Conservation (phyloP, 2,797 vertebrate genomes). For the Enteromius argenteus region DNA sequence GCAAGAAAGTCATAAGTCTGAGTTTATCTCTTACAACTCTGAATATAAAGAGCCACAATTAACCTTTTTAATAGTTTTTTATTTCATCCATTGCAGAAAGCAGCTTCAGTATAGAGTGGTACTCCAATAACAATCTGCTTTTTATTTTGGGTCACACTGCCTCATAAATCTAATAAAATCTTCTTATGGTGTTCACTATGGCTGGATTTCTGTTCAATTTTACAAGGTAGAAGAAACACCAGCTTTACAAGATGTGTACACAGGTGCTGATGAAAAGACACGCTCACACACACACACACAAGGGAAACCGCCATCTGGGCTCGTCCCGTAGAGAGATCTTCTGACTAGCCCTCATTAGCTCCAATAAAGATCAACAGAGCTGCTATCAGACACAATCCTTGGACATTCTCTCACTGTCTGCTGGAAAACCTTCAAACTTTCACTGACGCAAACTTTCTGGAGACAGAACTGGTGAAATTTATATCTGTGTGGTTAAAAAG, state of each 20-base stretch:
- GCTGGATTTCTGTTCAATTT: not conserved
- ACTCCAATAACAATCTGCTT: not conserved
- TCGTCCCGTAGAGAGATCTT: slow-evolving; percentile 18
- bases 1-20: too few relatives aligned
- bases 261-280: not conserved
- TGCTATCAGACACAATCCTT: slow-evolving; percentile 7
- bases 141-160: not conserved
- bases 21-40: too few relatives aligned
- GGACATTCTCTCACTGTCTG: not conserved
- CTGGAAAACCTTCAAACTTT: slow-evolving; percentile 24
- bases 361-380: slow-evolving; percentile 31
- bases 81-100: not conserved
- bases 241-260: slow-evolving; percentile 23
- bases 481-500: not conserved
- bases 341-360: slow-evolving; percentile 39
- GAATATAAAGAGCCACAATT: not conserved
- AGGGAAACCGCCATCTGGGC: not conserved
- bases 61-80: not conserved
- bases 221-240: not conserved
- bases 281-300: not conserved
- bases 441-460: not conserved
- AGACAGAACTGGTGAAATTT: not conserved
- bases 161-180: not conserved
- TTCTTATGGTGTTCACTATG: not conserved
- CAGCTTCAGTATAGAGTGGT: not conserved